Evolutionary conservation across 2,797 vertebrate genomes (phyloP), one percentile per base, ranked within the genome.

Genomic region (Urocyon cinereoargenteus): DNA sequence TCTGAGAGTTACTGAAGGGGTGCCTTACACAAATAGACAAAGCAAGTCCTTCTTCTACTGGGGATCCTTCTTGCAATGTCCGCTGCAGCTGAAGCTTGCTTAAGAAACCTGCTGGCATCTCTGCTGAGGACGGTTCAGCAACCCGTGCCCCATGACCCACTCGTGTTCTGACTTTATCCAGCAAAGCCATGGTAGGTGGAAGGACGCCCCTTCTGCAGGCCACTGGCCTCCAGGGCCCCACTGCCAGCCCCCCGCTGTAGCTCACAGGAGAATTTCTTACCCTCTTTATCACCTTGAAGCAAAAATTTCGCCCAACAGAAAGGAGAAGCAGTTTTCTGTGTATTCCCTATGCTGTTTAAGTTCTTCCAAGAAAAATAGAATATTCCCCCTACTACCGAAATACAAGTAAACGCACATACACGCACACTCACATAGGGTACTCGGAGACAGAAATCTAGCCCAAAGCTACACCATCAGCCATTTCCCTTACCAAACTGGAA

Each of bases 351-450:
- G 22, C 24, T 84, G 16, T 61, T 66, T 70, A 81, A 19, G 87
- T 5, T 78, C 7, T 62, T 36, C 55, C 18, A 90, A 90, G 68
- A 68, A 95, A 96, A 97, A 88, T 53, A 11, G 40, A 45, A 45
- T 31, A 53, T 85, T 62, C 59, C 70, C 19, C 61, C 72, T 75
- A 51, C 24, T 31, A 21, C 28, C 45, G 70, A 83, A 95, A 86
- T 66, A 34, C 36, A 94, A 77, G 79, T 61, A 78, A 92, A 73
- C 15, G 94, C 3, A 24, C 31, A 34, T 51, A 62, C 6, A 81
- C 6, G 72, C 14, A 26, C 31, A 34, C 22, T 83, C 62, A 81
- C 19, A 75, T 1, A 34, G 21, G 5, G 13, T 66, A 21, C 34
- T 28, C 90, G 21, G 24, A 72, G 72, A 75, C n/a, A 84, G 75